A percentile compares a stretch with the other conserved stretches of the same genome.
Evolutionary conservation across 2,888 invertebrate species (phyloP).

Genomic region (Acanthosepion pharaonis): DNA sequence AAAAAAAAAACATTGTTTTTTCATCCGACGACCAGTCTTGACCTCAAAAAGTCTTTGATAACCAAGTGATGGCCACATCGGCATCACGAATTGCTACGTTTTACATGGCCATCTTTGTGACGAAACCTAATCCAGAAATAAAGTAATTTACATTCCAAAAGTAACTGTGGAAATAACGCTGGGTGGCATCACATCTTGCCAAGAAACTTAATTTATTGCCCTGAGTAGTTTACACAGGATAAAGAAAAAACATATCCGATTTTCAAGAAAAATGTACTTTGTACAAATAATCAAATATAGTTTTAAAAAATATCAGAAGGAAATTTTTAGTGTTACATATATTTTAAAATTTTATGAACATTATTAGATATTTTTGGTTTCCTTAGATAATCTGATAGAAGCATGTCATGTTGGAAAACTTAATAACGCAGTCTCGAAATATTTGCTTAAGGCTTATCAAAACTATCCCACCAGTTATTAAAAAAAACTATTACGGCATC

Average conservation of each 20-base stretch:
- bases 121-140: not conserved
- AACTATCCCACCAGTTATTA: conserved; percentile 33
- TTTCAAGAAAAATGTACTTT: not conserved
- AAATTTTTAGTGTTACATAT: not conserved
- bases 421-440: conserved; percentile 11
- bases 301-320: not conserved
- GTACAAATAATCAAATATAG: conserved; percentile 12
- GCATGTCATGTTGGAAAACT: conserved; percentile 4
- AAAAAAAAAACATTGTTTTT: too few relatives aligned
- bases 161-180: not conserved
- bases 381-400: not conserved
- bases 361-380: conserved; percentile 8
- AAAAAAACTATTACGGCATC: not conserved
- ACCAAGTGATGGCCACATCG: not conserved
- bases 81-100: not conserved
- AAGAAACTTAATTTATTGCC: conserved; percentile 33
- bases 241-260: not conserved
- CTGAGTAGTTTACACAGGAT: not conserved
- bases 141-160: not conserved
- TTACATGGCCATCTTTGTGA: not conserved
- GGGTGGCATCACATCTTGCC: conserved; percentile 33
- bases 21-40: not conserved
- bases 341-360: conserved; percentile 7
- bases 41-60: not conserved
- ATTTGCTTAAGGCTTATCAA: not conserved